Evolutionary conservation across 2,888 invertebrate genomes (phyloP), one percentile per base, ranked within the genome.

Genomic region (Patella ulyssiponensis): DNA sequence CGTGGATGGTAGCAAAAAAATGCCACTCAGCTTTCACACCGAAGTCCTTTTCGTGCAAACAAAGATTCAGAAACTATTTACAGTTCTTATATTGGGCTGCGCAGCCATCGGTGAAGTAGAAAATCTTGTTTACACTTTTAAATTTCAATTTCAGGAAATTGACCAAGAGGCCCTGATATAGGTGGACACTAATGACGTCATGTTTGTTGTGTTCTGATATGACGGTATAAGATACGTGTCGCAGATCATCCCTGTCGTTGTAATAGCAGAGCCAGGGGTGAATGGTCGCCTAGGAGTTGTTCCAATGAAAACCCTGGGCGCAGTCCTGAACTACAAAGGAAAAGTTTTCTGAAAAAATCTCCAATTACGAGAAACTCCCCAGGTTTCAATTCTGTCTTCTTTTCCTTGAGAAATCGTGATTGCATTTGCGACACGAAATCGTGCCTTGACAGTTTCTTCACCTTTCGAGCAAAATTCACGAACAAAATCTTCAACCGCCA

Each of bases 301-400:
- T n/a, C n/a, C n/a, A n/a, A n/a, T n/a, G 17, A 56, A 56, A 56
- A 12, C 56, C 56, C 56, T 56, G 56, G 56, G 56, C 56, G 17
- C 14, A 12, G 17, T 56, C 2, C 56, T 56, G 56, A 12, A 56
- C 56, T 15, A 56, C 17, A 56, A 56, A 56, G 12, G 56, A 56
- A 56, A 15, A 56, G 56, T 56, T 56, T 56, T 56, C 56, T 56
- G 56, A 56, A 56, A n/a, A 56, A 56, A n/a, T 56, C 56, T 17
- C 56, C 56, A 56, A 56, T 56, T 14, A 56, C n/a, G 56, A 56
- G 15, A n/a, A 56, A 4, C 3, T 5, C 56, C n/a, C 56, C 56
- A 17, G 56, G 15, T 17, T 17, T 56, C 14, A 56, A n/a, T 56
- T 56, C 56, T 3, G 14, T n/a, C 56, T 56, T 56, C n/a, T 56